Base-by-base conservation (phyloP, 2,797 vertebrate species). In the Rhinophrynus dorsalis region DNA sequence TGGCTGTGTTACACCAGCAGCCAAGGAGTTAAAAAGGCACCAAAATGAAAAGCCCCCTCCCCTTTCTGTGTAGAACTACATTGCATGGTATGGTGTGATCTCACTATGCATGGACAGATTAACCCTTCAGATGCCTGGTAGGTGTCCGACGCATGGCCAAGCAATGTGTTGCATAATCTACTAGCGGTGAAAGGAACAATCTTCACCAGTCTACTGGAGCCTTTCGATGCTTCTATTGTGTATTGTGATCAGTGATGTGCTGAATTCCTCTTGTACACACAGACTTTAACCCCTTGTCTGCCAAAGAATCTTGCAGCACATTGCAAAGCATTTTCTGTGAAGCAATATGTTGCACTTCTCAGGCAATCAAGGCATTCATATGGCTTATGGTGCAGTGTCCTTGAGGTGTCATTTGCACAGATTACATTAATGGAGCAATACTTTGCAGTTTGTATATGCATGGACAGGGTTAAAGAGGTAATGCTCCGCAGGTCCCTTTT, bases 51-150 rank as follows among this genome's bases (percentile, higher is more conserved):
- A 29, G 9, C 60, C 54, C 20, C 54, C 20, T 48, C 55, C 30
- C 68, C 12, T 65, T 58, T 66, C 37, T 66, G 45, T 58, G 48
- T 44, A 67, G 24, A 33, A 29, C 35, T 51, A 48, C 17, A 54
- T 57, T 33, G 47, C 52, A 63, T 15, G 55, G 20, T 59, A 48
- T 33, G 17, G 17, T 65, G 12, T 42, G 38, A 65, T 65, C 61
- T 45, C 21, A 52, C 24, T 17, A 15, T 44, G 37, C 37, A 44
- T 24, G 57, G 26, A 44, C 23, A 44, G 26, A 21, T 21, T 24
- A 30, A 12, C 29, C 17, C 33, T 21, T 56, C 11, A 13, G 24
- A 56, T 56, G 29, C 32, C 44, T 24, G 44, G 10, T 23, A 5
- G 18, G 44, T 20, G 12, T 48, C 44, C 21, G 20, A 18, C 24